These are phyloP conservation scores for Anguilla marmorata DNA, from an alignment of 2,797 vertebrate genomes.

Conservation along the genomic window DNA sequence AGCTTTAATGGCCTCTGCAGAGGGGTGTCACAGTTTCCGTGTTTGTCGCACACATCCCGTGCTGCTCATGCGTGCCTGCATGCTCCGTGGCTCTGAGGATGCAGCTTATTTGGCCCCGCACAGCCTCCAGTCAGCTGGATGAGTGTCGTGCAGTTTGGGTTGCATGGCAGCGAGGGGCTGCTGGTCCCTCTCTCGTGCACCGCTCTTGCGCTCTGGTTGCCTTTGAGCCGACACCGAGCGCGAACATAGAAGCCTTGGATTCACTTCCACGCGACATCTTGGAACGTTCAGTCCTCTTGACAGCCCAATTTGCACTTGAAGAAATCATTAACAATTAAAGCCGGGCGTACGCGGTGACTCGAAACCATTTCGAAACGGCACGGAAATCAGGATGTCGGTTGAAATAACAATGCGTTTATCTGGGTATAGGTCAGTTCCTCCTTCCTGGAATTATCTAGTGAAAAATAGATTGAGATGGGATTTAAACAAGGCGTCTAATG, in stretches of 20 bases:
- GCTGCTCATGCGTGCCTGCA: background rate
- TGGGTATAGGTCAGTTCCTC: background rate
- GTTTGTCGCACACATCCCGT: background rate
- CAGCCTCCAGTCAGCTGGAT: slow-evolving; percentile 8
- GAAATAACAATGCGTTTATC: slow-evolving; percentile 2
- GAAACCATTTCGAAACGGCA: background rate
- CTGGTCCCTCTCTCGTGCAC: background rate
- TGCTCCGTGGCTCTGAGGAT: background rate
- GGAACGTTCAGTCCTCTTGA: background rate
- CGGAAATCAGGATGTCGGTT: background rate
- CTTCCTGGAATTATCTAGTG: background rate
- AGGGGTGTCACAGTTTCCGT: background rate
- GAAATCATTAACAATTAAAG: slow-evolving; percentile 12
- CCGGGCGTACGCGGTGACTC: background rate
- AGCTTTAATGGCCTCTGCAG: background rate
- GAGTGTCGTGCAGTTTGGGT: background rate
- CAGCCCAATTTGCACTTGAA: background rate
- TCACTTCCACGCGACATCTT: background rate
- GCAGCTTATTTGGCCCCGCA: background rate
- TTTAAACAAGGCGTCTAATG: background rate
- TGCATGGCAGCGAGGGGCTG: background rate
- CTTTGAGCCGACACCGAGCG: background rate
- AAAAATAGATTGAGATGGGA: background rate
- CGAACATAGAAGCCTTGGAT: background rate
- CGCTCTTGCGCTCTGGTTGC: background rate